These are phyloP conservation scores for Scatophagus argus DNA, from an alignment of 2,113 vertebrate genomes.

Conservation along the genomic window DNA sequence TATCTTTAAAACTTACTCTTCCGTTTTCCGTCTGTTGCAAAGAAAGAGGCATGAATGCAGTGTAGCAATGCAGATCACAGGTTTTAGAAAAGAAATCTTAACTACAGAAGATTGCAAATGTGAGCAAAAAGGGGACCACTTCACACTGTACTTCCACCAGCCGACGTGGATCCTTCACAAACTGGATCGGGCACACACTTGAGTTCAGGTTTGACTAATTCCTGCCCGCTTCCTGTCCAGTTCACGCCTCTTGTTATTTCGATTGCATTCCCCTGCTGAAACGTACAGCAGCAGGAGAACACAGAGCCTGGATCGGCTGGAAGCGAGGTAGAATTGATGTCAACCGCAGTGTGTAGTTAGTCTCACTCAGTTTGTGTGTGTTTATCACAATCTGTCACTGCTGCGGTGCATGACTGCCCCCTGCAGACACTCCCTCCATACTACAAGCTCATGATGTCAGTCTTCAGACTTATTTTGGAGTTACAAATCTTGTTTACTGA, in stretches of 20 bases:
- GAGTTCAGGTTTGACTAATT: constrained; percentile 55
- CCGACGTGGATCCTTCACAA: constrained; percentile 50
- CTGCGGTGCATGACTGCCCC: constrained; percentile 74
- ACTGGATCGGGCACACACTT: constrained; percentile 47
- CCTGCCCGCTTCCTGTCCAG: constrained; percentile 35
- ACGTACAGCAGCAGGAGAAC: constrained; percentile 8
- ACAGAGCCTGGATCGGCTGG: constrained; percentile 27
- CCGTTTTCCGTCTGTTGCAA: constrained; percentile 13
- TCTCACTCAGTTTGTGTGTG: constrained; percentile 52
- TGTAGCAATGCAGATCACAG: not conserved
- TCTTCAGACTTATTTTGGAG: not conserved
- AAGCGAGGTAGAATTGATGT: constrained; percentile 62
- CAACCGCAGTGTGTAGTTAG: constrained; percentile 47
- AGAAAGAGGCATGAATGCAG: not conserved
- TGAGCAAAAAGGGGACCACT: constrained; percentile 60
- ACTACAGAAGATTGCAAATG: constrained; percentile 9
- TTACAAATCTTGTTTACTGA: no score
- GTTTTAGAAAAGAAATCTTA: not conserved
- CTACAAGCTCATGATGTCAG: constrained; percentile 43
- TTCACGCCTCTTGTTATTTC: constrained; percentile 26
- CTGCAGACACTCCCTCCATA: constrained; percentile 57
- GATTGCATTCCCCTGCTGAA: constrained; percentile 44
- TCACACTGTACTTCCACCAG: constrained; percentile 44
- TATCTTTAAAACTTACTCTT: constrained; percentile 28
- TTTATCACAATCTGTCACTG: constrained; percentile 59